A percentile compares a stretch with the other conserved stretches of the same genome.
phyloP scores from a whole-genome alignment of 2,888 invertebrate genomes.

The Bhutanitis thaidina region DNA sequence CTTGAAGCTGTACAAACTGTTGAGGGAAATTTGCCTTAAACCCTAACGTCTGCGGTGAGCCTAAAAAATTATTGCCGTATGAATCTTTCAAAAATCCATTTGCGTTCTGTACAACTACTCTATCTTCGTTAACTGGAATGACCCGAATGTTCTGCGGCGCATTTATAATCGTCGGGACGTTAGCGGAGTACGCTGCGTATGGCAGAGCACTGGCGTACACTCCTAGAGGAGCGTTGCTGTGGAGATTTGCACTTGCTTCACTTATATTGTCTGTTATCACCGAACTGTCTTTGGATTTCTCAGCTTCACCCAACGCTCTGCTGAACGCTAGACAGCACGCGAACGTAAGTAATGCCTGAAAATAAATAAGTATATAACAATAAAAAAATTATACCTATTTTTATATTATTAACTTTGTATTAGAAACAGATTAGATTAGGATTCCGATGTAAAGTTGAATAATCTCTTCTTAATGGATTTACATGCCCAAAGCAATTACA shows the following conservation, averaged over 20 bases:
- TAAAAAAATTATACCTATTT: too few species aligned
- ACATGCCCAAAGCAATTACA: too few species aligned
- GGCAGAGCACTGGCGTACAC: conserved; percentile 64
- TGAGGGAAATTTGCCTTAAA: conserved; percentile 60
- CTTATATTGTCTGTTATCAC: conserved; percentile 38
- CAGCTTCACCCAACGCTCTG: conserved; percentile 36
- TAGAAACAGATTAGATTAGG: too few species aligned
- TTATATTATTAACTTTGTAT: too few species aligned
- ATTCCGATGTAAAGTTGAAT: too few species aligned
- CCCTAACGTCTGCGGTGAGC: conserved; percentile 47
- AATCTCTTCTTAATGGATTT: too few species aligned
- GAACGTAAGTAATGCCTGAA: conserved; percentile 52
- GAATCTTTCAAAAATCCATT: conserved; percentile 61
- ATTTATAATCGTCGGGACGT: conserved; percentile 43
- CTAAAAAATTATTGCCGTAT: conserved; percentile 62
- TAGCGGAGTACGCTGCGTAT: conserved; percentile 58
- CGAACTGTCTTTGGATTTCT: background rate
- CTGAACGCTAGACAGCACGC: conserved; percentile 50
- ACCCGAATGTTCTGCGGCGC: conserved; percentile 45
- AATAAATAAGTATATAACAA: conserved; percentile 28
- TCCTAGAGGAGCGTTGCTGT: conserved; percentile 49
- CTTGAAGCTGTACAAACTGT: conserved; percentile 62
- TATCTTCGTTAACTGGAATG: conserved; percentile 50
- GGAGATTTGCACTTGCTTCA: conserved; percentile 56
- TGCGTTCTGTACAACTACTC: conserved; percentile 40